Conservation (phyloP, 2,797 vertebrate species). For the Myotis pilosus region DNA sequence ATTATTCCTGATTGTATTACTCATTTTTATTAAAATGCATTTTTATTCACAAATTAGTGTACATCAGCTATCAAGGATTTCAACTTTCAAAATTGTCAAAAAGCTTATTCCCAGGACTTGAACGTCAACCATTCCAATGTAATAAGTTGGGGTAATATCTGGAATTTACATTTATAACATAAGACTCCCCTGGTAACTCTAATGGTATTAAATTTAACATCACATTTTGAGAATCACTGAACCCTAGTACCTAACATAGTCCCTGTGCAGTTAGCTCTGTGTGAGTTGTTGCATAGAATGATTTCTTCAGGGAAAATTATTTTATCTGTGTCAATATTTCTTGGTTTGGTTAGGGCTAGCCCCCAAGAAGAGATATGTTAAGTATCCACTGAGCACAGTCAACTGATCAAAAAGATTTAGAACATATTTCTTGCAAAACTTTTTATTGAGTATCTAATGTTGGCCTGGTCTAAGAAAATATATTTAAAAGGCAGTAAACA, state of each 20-base stretch:
- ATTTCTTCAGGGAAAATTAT: background rate
- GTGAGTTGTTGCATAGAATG: background rate
- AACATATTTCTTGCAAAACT: background rate
- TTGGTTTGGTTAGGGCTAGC: background rate
- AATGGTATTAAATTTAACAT: background rate
- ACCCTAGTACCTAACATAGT: background rate
- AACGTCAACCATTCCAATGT: background rate
- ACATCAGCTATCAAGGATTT: background rate
- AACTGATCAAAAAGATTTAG: background rate
- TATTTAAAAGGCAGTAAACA: background rate
- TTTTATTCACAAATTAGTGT: background rate
- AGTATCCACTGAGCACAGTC: background rate
- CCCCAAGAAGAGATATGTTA: background rate
- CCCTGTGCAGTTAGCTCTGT: background rate
- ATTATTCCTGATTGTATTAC: background rate
- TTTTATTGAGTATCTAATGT: background rate
- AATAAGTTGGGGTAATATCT: background rate
- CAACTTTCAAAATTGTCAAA: background rate
- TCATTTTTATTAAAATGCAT: background rate
- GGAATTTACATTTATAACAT: background rate
- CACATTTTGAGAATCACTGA: background rate
- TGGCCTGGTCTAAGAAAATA: background rate
- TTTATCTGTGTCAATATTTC: background rate
- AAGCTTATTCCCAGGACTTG: background rate
- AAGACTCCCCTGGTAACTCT: background rate